A percentile compares a stretch with the other conserved stretches of the same genome.
These are phyloP conservation scores for Lysandra bellargus DNA, from an alignment of 2,888 invertebrate species.

Conservation along the genomic window DNA sequence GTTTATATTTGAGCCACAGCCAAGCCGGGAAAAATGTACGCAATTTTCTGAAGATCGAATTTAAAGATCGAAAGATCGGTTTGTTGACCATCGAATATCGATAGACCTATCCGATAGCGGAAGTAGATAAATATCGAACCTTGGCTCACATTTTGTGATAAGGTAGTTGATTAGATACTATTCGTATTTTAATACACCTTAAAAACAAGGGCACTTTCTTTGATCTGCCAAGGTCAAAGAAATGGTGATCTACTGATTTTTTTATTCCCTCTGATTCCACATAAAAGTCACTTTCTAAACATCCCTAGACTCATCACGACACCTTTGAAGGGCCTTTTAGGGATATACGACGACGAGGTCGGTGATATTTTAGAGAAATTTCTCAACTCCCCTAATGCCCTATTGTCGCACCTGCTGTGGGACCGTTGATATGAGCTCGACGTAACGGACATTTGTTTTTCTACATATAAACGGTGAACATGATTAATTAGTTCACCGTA, in stretches of 20 bases:
- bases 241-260: neutral
- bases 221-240: neutral
- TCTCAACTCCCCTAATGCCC: neutral
- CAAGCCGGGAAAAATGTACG: neutral
- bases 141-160: conserved; percentile 31
- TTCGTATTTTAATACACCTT: neutral
- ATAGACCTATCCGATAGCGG: conserved; percentile 25
- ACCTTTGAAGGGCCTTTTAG: neutral
- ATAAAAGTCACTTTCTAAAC: neutral
- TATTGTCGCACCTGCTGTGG: conserved; percentile 4
- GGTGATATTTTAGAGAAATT: conserved; percentile 26
- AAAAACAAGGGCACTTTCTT: neutral
- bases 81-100: neutral
- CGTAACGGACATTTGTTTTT: conserved; percentile 14
- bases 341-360: conserved; percentile 12
- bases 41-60: neutral
- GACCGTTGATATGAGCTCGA: neutral
- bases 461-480: neutral
- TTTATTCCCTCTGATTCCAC: neutral
- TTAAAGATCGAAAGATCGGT: neutral
- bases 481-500: neutral
- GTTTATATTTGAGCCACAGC: neutral
- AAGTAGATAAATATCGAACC: conserved; percentile 29
- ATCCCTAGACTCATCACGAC: neutral
- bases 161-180: neutral